These are phyloP conservation scores for Cyphotilapia sp. DNA, from an alignment of 2,113 vertebrate species.

Conservation along the genomic window DNA sequence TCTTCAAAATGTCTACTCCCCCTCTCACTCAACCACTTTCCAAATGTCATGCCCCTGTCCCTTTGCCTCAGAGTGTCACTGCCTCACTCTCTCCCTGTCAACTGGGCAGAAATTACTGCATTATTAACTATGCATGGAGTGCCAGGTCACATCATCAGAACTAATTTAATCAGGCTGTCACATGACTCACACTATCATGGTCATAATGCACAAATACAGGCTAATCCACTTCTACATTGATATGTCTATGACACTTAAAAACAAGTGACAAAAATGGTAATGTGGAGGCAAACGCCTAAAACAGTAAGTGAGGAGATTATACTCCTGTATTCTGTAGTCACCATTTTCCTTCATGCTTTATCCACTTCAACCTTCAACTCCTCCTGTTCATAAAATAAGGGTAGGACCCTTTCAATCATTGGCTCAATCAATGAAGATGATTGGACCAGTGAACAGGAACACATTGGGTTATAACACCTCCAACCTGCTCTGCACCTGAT, in stretches of 20 bases:
- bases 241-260: background rate
- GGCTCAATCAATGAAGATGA: slow-evolving; percentile 65
- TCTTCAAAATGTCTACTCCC: slow-evolving; percentile 26
- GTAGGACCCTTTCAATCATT: slow-evolving; percentile 66
- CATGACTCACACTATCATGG: slow-evolving; percentile 66
- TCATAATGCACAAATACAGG: slow-evolving; percentile 10
- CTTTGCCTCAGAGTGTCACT: slow-evolving; percentile 68
- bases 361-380: background rate
- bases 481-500: slow-evolving; percentile 53
- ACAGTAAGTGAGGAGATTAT: background rate
- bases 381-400: slow-evolving; percentile 33
- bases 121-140: slow-evolving; percentile 87
- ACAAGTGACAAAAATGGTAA: background rate
- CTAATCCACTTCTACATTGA: background rate
- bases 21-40: background rate
- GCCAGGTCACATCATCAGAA: slow-evolving; percentile 71
- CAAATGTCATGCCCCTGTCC: background rate
- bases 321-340: background rate
- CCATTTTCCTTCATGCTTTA: slow-evolving; percentile 7
- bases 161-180: slow-evolving; percentile 85
- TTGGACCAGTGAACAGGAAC: slow-evolving; percentile 73
- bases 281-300: background rate
- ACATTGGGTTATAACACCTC: slow-evolving; percentile 65
- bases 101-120: slow-evolving; percentile 91
- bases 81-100: slow-evolving; percentile 78